A percentile compares a stretch with the other conserved stretches of the same genome.
phyloP scores from a whole-genome alignment of 2,888 invertebrate species.

The Cistogaster globosa region DNA sequence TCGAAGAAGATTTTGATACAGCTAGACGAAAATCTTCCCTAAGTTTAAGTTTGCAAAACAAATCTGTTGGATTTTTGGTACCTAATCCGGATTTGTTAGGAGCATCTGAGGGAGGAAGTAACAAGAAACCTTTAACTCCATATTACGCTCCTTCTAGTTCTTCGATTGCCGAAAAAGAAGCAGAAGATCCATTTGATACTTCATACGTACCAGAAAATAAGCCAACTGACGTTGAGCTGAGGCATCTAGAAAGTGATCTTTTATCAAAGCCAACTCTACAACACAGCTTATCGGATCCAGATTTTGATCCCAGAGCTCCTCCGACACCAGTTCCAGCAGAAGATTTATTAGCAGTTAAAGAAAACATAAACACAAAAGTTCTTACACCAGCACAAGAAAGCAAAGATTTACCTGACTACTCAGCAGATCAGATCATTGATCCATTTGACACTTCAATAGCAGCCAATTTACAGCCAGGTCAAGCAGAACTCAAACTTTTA shows the following conservation, averaged over 20 bases:
- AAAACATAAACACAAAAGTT: slow-evolving; percentile 88
- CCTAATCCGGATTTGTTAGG: slow-evolving; percentile 86
- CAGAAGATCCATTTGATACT: slow-evolving; percentile 93
- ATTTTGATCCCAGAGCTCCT: slow-evolving; percentile 85
- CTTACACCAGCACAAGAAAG: slow-evolving; percentile 86
- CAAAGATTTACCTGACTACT: slow-evolving; percentile 78
- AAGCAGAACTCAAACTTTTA: slow-evolving; percentile 89
- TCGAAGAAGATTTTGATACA: slow-evolving; percentile 80
- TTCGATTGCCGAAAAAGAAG: slow-evolving; percentile 83
- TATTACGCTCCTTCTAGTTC: slow-evolving; percentile 86
- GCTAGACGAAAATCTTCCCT: slow-evolving; percentile 86
- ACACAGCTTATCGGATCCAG: slow-evolving; percentile 86
- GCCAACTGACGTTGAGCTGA: slow-evolving; percentile 91
- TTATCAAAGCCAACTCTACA: slow-evolving; percentile 83
- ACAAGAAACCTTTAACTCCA: slow-evolving; percentile 90
- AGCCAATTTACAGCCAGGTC: slow-evolving; percentile 88
- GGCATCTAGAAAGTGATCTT: slow-evolving; percentile 89
- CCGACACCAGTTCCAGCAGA: slow-evolving; percentile 80
- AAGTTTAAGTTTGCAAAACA: slow-evolving; percentile 85
- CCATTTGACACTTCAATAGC: slow-evolving; percentile 94
- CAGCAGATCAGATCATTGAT: slow-evolving; percentile 86
- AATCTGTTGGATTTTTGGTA: slow-evolving; percentile 86
- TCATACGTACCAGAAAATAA: slow-evolving; percentile 90
- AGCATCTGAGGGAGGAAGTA: slow-evolving; percentile 85
- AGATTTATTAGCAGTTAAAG: slow-evolving; percentile 83